phyloP scores from a whole-genome alignment of 2,888 invertebrate genomes.

The Drosophila eohydei region DNA sequence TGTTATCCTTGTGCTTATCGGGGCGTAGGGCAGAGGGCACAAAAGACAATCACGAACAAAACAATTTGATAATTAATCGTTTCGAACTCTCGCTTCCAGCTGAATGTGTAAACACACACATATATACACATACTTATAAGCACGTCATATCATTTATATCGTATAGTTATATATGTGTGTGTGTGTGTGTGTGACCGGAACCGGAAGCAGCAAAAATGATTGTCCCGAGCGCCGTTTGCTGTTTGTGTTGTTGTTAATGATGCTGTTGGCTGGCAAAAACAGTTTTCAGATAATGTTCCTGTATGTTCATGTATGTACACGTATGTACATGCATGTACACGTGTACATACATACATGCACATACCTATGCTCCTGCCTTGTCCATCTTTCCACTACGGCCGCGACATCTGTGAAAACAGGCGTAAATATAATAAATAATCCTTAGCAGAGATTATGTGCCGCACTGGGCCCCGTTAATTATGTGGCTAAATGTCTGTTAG shows the following conservation, averaged over 20 bases:
- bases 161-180: slow-evolving; percentile 1
- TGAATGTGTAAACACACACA: slow-evolving; percentile 17
- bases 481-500: slow-evolving; percentile 10
- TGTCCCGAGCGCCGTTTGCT: slow-evolving; percentile 19
- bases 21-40: slow-evolving; percentile 34
- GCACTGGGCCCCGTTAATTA: slow-evolving; percentile 34
- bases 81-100: slow-evolving; percentile 43
- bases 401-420: slow-evolving; percentile 8
- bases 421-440: slow-evolving; percentile 28
- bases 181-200: slow-evolving; percentile 38
- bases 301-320: not conserved
- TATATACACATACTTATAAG: not conserved
- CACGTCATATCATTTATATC: slow-evolving; percentile 60
- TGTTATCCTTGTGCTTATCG: slow-evolving; percentile 44
- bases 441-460: slow-evolving; percentile 24
- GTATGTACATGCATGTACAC: not conserved
- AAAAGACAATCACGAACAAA: slow-evolving; percentile 57
- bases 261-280: slow-evolving; percentile 12
- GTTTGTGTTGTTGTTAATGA: slow-evolving; percentile 5
- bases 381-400: not conserved
- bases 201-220: slow-evolving; percentile 52
- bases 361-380: not conserved
- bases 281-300: slow-evolving; percentile 8
- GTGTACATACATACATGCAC: not conserved
- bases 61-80: slow-evolving; percentile 70